Percentiles rank a stretch among this genome's conserved stretches.
phyloP scores from a whole-genome alignment of 2,888 invertebrate genomes.

The Pyrochroa serraticornis region DNA sequence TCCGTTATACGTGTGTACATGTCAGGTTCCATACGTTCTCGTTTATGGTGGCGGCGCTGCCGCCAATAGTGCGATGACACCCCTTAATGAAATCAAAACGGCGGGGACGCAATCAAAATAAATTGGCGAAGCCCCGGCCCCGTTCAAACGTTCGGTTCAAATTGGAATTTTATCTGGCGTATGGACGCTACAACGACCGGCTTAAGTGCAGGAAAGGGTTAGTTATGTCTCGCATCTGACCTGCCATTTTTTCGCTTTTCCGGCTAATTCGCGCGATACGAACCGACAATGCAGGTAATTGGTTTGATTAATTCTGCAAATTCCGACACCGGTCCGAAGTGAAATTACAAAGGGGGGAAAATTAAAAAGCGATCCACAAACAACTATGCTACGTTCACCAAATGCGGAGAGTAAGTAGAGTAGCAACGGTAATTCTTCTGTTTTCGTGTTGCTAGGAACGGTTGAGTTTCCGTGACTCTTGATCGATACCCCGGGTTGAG shows the following conservation, averaged over 20 bases:
- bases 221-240: slow-evolving; percentile 30
- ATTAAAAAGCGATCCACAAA: neutral
- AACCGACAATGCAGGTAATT: slow-evolving; percentile 4
- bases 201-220: slow-evolving; percentile 45
- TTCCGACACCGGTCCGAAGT: too few species aligned
- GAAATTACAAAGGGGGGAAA: neutral
- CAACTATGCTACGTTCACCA: neutral
- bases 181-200: slow-evolving; percentile 21
- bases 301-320: slow-evolving; percentile 8
- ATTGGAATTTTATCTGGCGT: slow-evolving; percentile 47
- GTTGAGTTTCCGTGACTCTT: too few species aligned
- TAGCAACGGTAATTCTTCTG: too few species aligned
- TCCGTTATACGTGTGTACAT: slow-evolving; percentile 43
- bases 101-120: slow-evolving; percentile 54
- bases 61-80: slow-evolving; percentile 51
- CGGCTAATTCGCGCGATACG: slow-evolving; percentile 5
- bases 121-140: slow-evolving; percentile 44
- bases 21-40: slow-evolving; percentile 51
- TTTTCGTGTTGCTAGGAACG: too few species aligned
- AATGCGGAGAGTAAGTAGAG: too few species aligned
- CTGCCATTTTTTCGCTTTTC: slow-evolving; percentile 12
- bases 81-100: slow-evolving; percentile 57
- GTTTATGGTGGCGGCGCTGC: slow-evolving; percentile 41
- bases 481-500: too few species aligned
- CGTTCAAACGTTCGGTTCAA: slow-evolving; percentile 46